Conservation (phyloP, 2,797 vertebrate species). For the Australoheros facetus region DNA sequence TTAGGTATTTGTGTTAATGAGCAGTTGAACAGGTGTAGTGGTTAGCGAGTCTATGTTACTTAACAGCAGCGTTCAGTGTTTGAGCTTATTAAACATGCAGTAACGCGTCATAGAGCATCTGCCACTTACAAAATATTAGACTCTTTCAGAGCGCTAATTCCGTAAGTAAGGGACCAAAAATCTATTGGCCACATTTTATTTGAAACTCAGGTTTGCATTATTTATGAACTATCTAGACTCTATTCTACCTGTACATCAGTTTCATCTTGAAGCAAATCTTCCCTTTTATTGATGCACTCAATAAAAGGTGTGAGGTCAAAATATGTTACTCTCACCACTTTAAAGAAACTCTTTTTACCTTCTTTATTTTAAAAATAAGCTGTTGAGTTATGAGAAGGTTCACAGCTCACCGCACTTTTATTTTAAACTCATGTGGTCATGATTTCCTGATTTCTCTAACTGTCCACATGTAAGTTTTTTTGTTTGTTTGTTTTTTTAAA, state of each 20-base stretch:
- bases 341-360: background rate
- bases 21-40: background rate
- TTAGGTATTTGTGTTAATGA: background rate
- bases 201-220: background rate
- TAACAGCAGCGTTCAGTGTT: background rate
- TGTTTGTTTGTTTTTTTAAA: too few species aligned
- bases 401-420: background rate
- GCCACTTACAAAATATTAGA: background rate
- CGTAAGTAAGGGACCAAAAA: background rate
- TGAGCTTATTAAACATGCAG: background rate
- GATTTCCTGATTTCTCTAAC: background rate
- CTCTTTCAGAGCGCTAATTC: too few species aligned
- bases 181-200: background rate
- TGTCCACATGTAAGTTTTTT: background rate
- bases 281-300: background rate
- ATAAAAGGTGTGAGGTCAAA: background rate
- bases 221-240: background rate
- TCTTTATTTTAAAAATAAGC: background rate
- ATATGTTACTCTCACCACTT: background rate
- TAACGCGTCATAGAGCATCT: background rate
- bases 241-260: background rate
- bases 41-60: background rate
- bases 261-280: background rate
- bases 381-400: background rate
- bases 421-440: background rate